Evolutionary conservation across 2,888 invertebrate genomes (phyloP).

Genomic region (Sesia bembeciformis): DNA sequence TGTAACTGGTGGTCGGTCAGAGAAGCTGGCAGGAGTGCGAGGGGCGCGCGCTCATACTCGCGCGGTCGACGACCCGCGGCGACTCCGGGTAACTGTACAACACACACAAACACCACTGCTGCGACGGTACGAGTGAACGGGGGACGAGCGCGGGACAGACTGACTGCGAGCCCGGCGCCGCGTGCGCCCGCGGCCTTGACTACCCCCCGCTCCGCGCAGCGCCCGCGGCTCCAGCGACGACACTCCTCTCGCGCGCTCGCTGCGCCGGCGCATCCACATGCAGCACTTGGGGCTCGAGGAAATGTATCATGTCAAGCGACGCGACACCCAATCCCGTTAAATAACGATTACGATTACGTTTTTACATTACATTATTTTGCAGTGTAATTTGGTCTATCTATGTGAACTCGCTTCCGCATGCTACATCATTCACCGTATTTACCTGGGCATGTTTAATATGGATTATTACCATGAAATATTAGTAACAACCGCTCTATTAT

Average conservation of each 20-base stretch:
- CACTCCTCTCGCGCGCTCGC: background rate
- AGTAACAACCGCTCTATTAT: too few relatives aligned
- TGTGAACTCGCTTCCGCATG: too few relatives aligned
- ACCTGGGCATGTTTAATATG: too few relatives aligned
- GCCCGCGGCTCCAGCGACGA: background rate
- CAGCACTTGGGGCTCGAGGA: background rate
- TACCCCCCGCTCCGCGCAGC: background rate
- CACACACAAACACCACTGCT: conserved; percentile 17
- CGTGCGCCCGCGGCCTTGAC: conserved; percentile 52
- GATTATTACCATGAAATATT: too few relatives aligned
- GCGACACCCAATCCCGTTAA: background rate
- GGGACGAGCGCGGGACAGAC: conserved; percentile 5
- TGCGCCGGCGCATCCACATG: conserved; percentile 6
- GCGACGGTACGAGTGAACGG: conserved; percentile 9
- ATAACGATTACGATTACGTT: background rate
- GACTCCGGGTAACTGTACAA: conserved; percentile 39
- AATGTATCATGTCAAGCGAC: too few relatives aligned
- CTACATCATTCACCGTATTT: too few relatives aligned
- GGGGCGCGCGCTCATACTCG: conserved; percentile 53
- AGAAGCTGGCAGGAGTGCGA: conserved; percentile 20
- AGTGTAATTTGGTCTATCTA: background rate
- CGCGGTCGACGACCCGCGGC: conserved; percentile 57
- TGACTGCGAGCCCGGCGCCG: conserved; percentile 19
- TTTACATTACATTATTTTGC: background rate
- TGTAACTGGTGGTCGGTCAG: conserved; percentile 23